Evolutionary conservation across 2,797 vertebrate species (phyloP), one percentile per base, ranked within the genome.

Genomic region (Gobio occitaniae): DNA sequence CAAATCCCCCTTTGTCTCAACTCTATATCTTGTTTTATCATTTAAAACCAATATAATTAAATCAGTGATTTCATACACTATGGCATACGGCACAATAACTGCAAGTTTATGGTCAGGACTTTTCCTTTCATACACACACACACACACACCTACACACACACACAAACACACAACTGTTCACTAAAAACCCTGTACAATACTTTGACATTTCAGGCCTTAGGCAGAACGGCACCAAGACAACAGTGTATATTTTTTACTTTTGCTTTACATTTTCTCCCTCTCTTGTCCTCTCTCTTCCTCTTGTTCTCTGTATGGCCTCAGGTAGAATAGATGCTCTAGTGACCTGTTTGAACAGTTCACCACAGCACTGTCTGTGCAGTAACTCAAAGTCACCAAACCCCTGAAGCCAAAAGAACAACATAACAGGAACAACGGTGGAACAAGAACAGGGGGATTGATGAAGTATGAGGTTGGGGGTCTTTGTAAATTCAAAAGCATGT

Each of bases 341-440:
- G 91, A 93, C 91, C 93, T 86, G 88, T 93, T 93, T 91, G 84
- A 90, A 89, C 91, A 90, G 87, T 92, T 87, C 76, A 68, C 84
- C 52, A 75, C 50, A 69, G 59, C 69, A 66, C 89, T 89, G 86
- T 87, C 86, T 85, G 89, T 91, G 89, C 90, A 90, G 88, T 88
- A 89, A 89, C 85, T 90, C 90, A 88, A 90, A 89, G 90, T 89
- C 87, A 80, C 90, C 88, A 84, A 90, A 83, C 90, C 88, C 82
- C 83, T 79, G 69, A 75, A 83, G 85, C 86, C 76, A 68, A 36
- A 52, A 75, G 74, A 81, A 83, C 79, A 84, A 82, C 70, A 74
- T 21, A 85, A 77, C 72, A 78, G 69, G 52, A 50, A 70, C 66
- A 56, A 70, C 69, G 16, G 72, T 69, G 68, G 16, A 59, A 84